Percentiles rank a stretch among this genome's conserved stretches.
Conservation (phyloP, 2,113 vertebrate genomes). For the Budorcas taxicolor region DNA sequence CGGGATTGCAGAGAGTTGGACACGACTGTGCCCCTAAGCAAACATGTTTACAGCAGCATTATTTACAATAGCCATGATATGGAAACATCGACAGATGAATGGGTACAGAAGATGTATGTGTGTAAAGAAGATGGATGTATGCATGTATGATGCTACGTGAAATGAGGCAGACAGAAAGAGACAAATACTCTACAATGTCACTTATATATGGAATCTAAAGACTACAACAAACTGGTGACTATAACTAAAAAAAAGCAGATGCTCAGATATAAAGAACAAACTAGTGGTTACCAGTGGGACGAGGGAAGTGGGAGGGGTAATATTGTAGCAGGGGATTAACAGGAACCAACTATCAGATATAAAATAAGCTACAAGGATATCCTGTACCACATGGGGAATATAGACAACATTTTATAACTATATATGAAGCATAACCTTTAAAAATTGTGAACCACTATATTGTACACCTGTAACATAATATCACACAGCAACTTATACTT, state of each 20-base stretch:
- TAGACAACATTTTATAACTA: background rate
- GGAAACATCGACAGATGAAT: background rate
- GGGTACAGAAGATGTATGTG: background rate
- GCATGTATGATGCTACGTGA: background rate
- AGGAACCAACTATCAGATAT: background rate
- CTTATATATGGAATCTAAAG: background rate
- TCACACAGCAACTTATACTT: background rate
- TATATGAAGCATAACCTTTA: background rate
- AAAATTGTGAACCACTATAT: background rate
- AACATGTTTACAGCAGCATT: background rate
- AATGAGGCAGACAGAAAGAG: background rate
- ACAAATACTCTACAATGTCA: background rate
- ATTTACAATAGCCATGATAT: background rate
- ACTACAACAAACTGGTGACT: background rate
- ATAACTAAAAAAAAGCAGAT: background rate
- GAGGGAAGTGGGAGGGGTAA: background rate
- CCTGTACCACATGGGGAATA: background rate
- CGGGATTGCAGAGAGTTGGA: background rate
- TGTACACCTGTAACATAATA: background rate
- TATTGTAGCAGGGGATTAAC: background rate
- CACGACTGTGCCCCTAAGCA: background rate
- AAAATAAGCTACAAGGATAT: background rate
- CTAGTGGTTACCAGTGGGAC: background rate
- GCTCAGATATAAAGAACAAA: background rate
- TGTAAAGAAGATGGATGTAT: background rate